Base-by-base conservation (phyloP, 2,888 invertebrate species). In the Mimas tiliae region DNA sequence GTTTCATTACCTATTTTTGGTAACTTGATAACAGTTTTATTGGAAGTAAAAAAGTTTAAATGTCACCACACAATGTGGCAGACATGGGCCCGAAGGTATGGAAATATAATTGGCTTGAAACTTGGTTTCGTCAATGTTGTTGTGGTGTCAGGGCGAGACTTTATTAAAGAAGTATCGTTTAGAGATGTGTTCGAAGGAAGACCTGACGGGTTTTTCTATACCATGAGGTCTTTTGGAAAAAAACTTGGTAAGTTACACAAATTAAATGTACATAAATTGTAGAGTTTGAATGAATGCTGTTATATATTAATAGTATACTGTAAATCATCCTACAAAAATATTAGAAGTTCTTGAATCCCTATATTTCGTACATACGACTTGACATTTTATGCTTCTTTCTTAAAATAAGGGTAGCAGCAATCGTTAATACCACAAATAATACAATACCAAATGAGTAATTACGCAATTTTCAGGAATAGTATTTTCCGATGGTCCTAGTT, bases 151-250 rank as follows among this genome's bases (percentile, higher is more conserved):
- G 95, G 96, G 0, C 91, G 94, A 64, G 94, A 95, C 38, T 89
- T 95, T 11, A 95, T 96, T 14, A 95, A 94, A 72, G 95, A 96
- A 76, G 95, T 95, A 6, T 91, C 95, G 1, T 87, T 92, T 0
- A 91, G 94, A 55, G 96, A 96, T 42, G 96, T 95, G 47, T 96
- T 97, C 71, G 95, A 96, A 72, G 96, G 96, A 0, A 93, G 97
- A 69, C 97, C 97, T 0, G 94, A 95, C 79, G 96, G 96, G 11
- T 96, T 96, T 77, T 95, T 96, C 81, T 97, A 96, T 75, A 90
- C 94, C 58, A 87, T 96, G 74, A 92, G 97, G 67, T 94, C 96
- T 0, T 96, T 96, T 74, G 96, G 96, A 6, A 95, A 95, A 83
- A 94, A 96, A 81, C 87, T 95, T 66, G 97, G 97, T 96, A 81